Evolutionary conservation across 1,140 invertebrate genomes (phyloP), one percentile per base, ranked within the genome.

Genomic region (Sycophila sp.): DNA sequence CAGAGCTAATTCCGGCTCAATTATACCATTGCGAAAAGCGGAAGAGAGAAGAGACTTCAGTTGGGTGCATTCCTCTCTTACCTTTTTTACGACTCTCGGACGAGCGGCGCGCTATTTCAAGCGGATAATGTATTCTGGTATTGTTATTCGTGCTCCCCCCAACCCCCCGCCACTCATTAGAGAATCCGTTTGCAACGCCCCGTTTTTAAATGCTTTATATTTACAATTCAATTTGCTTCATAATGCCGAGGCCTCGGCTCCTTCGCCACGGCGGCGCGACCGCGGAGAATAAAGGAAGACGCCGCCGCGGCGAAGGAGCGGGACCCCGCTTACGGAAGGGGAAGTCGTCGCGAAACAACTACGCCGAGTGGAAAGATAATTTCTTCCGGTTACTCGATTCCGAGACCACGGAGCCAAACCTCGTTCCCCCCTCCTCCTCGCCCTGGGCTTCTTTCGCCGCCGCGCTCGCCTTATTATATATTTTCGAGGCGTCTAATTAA

Each of bases 191-290:
- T 77, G 77, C 71, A 71, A 73, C 68, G 73, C 67, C 56, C 65
- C 68, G 75, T 82, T 82, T 82, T 82, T 80, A 78, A 83, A 80
- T 74, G 79, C 73, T 79, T 77, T 78, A 75, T 81, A 81, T 83
- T 81, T 83, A 81, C 81, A 83, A 83, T 81, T 83, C 81, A 83
- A 83, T 83, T 83, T 78, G 75, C 73, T 75, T 80, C 78, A 73
- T 75, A 69, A 47, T 51, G 59, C 56, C 64, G 49, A 69, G 26
- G 34, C 2, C 42, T 13, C 45, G 13, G 47, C 26, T 42, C 42
- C n/a, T 40, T 40, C n/a, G n/a, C 11, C 4, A 1, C 36, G 36
- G n/a, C 10, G 36, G 10, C 15, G 6, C 36, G 36, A 10, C 11
- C 36, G 2, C 42, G 19, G 11, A 10, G 42, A 17, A 22, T 47